A percentile compares a stretch with the other conserved stretches of the same genome.
Evolutionary conservation across 2,113 vertebrate species (phyloP).

Genomic region (Vidua macroura): DNA sequence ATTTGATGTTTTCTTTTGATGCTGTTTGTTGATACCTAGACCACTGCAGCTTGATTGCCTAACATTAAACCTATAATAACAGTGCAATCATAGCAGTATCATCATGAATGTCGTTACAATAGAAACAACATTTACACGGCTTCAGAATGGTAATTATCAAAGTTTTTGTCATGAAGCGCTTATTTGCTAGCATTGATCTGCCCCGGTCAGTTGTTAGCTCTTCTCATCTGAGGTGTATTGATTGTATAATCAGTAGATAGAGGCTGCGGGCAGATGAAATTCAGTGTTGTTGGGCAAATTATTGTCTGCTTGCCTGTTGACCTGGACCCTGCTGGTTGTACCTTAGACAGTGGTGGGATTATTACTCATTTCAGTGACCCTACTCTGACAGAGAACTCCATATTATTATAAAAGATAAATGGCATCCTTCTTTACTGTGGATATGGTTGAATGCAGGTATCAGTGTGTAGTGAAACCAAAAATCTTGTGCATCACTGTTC

Average conservation of each 20-base stretch:
- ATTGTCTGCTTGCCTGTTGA: constrained; percentile 96
- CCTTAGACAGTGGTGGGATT: constrained; percentile 78
- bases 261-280: constrained; percentile 96
- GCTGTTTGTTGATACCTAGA: constrained; percentile 99
- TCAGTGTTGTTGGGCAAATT: constrained; percentile 96
- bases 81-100: constrained; percentile 99
- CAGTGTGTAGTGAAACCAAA: constrained; percentile 18
- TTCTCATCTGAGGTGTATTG: constrained; percentile 98
- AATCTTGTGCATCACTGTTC: constrained; percentile 2
- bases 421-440: constrained; percentile 76
- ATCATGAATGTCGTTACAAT: constrained; percentile 88
- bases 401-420: constrained; percentile 84
- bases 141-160: constrained; percentile 96
- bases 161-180: constrained; percentile 94
- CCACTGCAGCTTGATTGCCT: constrained; percentile 99
- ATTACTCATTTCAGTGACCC: constrained; percentile 82
- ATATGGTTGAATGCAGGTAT: constrained; percentile 67
- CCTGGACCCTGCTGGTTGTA: constrained; percentile 84
- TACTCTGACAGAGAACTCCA: constrained; percentile 69
- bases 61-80: constrained; percentile 99
- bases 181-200: constrained; percentile 99
- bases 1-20: constrained; percentile 94
- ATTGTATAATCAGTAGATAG: constrained; percentile 98
- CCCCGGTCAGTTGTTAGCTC: constrained; percentile 97
- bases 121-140: constrained; percentile 88